Percentiles rank a stretch among this genome's conserved stretches.
Evolutionary conservation across 2,888 invertebrate species (phyloP).

Genomic region (Tenthredo notha): DNA sequence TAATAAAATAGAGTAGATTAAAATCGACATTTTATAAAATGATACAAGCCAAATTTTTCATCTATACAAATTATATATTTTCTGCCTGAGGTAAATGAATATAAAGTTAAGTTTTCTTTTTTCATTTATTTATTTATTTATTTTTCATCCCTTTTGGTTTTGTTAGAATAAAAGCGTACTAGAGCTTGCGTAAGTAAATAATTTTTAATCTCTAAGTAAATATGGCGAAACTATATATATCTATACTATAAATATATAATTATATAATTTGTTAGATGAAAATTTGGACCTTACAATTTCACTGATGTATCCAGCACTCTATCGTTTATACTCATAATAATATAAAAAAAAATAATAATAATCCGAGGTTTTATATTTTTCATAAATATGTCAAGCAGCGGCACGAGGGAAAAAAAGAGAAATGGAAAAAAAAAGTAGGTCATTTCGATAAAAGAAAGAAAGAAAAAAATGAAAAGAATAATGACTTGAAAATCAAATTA

Average conservation of each 20-base stretch:
- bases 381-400: conserved; percentile 63
- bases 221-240: not conserved
- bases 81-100: not conserved
- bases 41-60: not conserved
- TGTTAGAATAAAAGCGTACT: not conserved
- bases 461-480: not conserved
- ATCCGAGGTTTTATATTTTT: conserved; percentile 67
- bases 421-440: conserved; percentile 48
- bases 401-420: conserved; percentile 28
- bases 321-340: conserved; percentile 35
- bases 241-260: conserved; percentile 10
- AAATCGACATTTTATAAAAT: not conserved
- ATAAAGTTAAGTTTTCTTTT: not conserved
- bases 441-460: conserved; percentile 51
- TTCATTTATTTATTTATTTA: not conserved
- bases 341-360: conserved; percentile 18
- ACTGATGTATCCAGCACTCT: conserved; percentile 48
- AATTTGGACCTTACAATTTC: conserved; percentile 16
- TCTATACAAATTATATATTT: not conserved
- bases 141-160: not conserved
- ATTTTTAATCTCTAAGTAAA: not conserved
- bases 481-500: conserved; percentile 65
- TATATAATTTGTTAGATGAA: conserved; percentile 17
- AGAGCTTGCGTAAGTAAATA: not conserved
- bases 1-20: not conserved